Evolutionary conservation across 2,797 vertebrate species (phyloP).

Genomic region (Bovichtus diacanthus): DNA sequence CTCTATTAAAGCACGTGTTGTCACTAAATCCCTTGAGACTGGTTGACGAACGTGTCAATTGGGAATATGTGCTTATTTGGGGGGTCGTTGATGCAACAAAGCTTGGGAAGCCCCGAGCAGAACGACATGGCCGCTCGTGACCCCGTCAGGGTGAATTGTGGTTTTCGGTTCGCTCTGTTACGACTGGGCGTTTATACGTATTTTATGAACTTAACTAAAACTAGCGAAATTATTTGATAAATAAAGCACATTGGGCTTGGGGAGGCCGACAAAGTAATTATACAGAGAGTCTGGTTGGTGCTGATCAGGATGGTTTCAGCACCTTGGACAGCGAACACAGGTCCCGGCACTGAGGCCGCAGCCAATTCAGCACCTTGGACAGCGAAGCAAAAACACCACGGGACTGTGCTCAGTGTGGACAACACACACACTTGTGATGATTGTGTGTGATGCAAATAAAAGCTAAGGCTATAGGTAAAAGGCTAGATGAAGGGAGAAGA

Average conservation of each 20-base stretch:
- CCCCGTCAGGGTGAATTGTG: conserved; percentile 13
- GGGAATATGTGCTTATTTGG: conserved; percentile 1
- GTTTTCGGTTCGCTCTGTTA: conserved; percentile 21
- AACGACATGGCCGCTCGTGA: conserved; percentile 23
- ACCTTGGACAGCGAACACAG: conserved; percentile 51
- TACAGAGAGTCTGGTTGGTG: background rate
- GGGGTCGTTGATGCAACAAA: conserved; percentile 17
- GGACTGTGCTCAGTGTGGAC: background rate
- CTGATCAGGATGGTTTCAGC: conserved; percentile 28
- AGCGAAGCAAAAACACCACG: conserved; percentile 1
- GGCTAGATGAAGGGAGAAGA: background rate
- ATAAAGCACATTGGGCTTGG: background rate
- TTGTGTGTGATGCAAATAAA: background rate
- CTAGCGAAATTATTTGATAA: background rate
- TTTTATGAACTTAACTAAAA: background rate
- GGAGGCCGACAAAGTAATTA: background rate
- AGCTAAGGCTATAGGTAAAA: background rate
- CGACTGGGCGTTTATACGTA: background rate
- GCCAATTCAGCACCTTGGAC: conserved; percentile 59
- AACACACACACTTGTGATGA: background rate
- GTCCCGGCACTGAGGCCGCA: background rate
- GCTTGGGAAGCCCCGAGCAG: background rate
- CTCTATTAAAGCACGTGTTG: background rate
- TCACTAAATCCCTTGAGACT: background rate
- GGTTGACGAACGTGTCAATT: background rate